Evolutionary conservation across 2,888 invertebrate genomes (phyloP), one percentile per base, ranked within the genome.

Genomic region (Automeris io): DNA sequence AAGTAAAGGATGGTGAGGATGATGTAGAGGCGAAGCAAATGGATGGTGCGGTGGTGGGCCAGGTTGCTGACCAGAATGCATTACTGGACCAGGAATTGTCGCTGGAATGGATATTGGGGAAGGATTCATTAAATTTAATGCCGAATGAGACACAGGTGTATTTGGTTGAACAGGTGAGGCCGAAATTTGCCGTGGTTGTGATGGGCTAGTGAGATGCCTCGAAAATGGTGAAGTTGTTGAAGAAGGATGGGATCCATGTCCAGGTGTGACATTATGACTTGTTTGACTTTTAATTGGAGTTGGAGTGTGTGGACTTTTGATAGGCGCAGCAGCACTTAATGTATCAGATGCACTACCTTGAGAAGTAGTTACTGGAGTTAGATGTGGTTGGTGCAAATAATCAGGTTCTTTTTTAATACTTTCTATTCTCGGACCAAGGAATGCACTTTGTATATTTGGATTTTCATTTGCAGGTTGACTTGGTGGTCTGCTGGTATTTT

Each of bases 331-430:
- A 18, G 89, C 82, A 39, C 79, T 75, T n/a, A 58, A 49, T 11
- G 77, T 70, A 3, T 89, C 90, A 37, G 74, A 67, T 25, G 65
- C 66, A 58, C 69, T 71, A 24, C 70, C 62, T 59, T 89, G 79
- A 46, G 85, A 88, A 16, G 87, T 70, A 35, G 88, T 85, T 22
- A 82, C 83, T 47, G 89, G 86, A 18, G 88, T 87, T n/a, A 85
- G 53, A 47, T 83, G 87, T 37, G 82, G 78, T 54, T 82, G 83
- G 51, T 85, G 88, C 61, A 70, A 71, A 63, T 78, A 88, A 64
- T 93, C 92, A 11, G 92, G 92, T 67, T 93, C 93, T 51, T 92
- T 93, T 66, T 93, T 93, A 45, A 93, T 92, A 54, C 90, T 91
- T 31, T 92, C 92, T 52, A 92, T 80, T 50, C 90, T 88, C 11